A percentile compares a stretch with the other conserved stretches of the same genome.
These are phyloP conservation scores for Ormyrus labotus DNA, from an alignment of 2,888 invertebrate species.

Conservation along the genomic window DNA sequence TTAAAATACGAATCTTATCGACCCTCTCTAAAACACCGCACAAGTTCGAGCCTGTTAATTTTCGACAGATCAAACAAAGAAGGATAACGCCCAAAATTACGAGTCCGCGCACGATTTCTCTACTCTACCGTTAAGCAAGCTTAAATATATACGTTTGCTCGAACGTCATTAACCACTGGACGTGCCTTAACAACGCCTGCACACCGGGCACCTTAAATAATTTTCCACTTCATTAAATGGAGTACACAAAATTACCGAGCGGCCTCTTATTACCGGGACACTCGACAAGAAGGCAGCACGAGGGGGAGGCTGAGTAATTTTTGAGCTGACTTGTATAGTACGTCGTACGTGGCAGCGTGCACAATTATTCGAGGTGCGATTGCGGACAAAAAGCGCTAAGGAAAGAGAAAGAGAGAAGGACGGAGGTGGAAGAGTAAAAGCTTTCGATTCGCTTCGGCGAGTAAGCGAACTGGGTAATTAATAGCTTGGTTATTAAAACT, in stretches of 20 bases:
- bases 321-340: not conserved
- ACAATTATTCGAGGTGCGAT: slow-evolving; percentile 57
- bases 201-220: slow-evolving; percentile 36
- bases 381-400: slow-evolving; percentile 38
- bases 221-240: slow-evolving; percentile 47
- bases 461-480: slow-evolving; percentile 62
- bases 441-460: slow-evolving; percentile 44
- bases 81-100: no score
- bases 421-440: slow-evolving; percentile 19
- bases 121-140: slow-evolving; percentile 14
- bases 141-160: slow-evolving; percentile 1
- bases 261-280: slow-evolving; percentile 14
- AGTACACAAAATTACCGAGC: slow-evolving; percentile 48
- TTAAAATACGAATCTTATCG: no score
- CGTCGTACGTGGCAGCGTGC: not conserved
- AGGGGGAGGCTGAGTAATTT: not conserved
- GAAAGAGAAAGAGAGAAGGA: slow-evolving; percentile 28
- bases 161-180: not conserved
- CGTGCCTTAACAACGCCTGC: slow-evolving; percentile 28
- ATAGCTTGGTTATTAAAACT: slow-evolving; percentile 66
- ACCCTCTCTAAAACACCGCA: no score
- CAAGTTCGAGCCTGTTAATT: no score
- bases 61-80: no score
- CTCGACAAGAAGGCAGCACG: not conserved
- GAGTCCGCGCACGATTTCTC: not conserved